Conservation (phyloP, 1,140 invertebrate species). For the Homarus americanus region DNA sequence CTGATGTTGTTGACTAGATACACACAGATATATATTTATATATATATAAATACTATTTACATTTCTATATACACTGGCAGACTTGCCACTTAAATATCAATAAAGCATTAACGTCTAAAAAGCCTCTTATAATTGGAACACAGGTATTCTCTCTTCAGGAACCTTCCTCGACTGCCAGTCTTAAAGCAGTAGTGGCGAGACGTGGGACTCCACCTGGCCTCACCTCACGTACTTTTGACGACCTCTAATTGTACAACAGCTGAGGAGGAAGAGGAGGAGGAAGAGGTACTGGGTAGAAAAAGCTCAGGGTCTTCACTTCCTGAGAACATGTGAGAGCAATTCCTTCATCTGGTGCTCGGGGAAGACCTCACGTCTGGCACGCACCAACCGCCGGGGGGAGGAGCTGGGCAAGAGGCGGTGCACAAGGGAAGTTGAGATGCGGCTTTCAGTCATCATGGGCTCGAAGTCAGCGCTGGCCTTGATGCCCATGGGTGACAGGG, state of each 20-base stretch:
- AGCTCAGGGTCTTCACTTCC: not conserved
- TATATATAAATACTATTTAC: slow-evolving; percentile 33
- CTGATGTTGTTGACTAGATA: slow-evolving; percentile 24
- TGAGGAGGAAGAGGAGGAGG: too few relatives aligned
- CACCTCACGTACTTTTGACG: not conserved
- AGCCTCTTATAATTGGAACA: slow-evolving; percentile 37
- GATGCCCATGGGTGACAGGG: slow-evolving; percentile 19
- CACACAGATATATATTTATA: too few relatives aligned
- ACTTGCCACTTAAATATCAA: slow-evolving; percentile 28
- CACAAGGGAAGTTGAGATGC: not conserved
- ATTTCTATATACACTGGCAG: slow-evolving; percentile 35
- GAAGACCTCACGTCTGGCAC: slow-evolving; percentile 11
- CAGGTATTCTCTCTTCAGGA: not conserved
- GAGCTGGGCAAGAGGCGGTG: slow-evolving; percentile 16
- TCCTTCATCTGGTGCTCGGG: slow-evolving; percentile 27
- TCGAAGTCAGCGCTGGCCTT: slow-evolving; percentile 60
- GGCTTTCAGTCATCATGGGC: slow-evolving; percentile 45
- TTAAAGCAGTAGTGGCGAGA: slow-evolving; percentile 33
- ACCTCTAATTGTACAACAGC: not conserved
- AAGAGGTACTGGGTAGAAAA: not conserved
- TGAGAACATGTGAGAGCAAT: not conserved
- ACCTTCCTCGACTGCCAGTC: slow-evolving; percentile 10
- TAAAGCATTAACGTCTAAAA: slow-evolving; percentile 36
- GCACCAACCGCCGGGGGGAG: not conserved
- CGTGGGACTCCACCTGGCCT: not conserved